Evolutionary conservation across 1,140 invertebrate genomes (phyloP).

Genomic region (Drosophila ercepeae): DNA sequence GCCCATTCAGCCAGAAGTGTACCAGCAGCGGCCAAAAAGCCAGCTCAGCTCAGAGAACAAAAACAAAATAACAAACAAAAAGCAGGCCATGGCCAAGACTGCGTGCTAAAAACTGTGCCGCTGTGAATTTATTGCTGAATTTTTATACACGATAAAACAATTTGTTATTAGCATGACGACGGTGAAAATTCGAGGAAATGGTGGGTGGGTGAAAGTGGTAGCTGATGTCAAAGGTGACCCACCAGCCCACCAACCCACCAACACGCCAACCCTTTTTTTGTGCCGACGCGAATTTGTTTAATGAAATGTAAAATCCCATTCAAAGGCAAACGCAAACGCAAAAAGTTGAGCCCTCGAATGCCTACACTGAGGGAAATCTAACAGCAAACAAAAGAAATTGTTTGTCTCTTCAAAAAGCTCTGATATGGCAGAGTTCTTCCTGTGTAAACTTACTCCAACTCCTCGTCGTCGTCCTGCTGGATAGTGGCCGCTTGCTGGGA

Average conservation of each 20-base stretch:
- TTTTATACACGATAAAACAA: constrained; percentile 82
- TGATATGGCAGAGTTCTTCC: too few species aligned
- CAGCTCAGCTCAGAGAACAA: neutral
- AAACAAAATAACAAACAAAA: constrained; percentile 6
- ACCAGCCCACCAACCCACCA: neutral
- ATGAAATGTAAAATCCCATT: constrained; percentile 74
- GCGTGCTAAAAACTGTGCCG: constrained; percentile 65
- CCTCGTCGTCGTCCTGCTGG: constrained; percentile 86
- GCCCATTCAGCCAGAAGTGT: constrained; percentile 48
- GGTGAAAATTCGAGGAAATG: constrained; percentile 34
- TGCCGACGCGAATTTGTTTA: constrained; percentile 66
- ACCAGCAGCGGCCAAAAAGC: constrained; percentile 9
- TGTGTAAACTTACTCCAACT: constrained; percentile 79
- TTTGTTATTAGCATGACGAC: constrained; percentile 75
- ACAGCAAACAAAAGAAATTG: too few species aligned
- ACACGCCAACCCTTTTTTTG: constrained; percentile 33
- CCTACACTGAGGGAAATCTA: neutral
- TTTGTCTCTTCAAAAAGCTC: too few species aligned
- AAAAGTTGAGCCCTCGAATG: constrained; percentile 17
- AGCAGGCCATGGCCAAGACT: constrained; percentile 43
- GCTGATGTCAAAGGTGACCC: constrained; percentile 43
- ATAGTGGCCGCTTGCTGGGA: constrained; percentile 20
- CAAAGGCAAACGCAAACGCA: constrained; percentile 42
- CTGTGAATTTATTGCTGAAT: constrained; percentile 69
- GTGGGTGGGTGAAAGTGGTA: neutral